Conservation (phyloP, 2,113 vertebrate genomes). For the Hystrix brachyura region DNA sequence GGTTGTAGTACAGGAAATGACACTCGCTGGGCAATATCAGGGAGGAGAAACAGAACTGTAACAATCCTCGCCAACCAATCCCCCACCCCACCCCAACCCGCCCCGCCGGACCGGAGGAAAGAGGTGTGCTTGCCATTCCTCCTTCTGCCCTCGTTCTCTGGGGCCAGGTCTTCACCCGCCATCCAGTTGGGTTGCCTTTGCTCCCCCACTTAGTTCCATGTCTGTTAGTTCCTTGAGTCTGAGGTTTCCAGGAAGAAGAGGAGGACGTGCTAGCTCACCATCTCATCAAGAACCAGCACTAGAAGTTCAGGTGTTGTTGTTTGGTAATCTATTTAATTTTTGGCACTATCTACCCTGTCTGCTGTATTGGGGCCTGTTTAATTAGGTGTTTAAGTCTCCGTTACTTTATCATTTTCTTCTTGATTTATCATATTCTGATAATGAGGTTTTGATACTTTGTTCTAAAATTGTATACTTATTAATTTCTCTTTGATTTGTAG, state of each 20-base stretch:
- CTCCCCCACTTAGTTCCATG: not conserved
- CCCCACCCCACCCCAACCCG: not conserved
- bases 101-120: not conserved
- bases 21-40: not conserved
- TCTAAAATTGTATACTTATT: constrained; percentile 3
- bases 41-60: not conserved
- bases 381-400: constrained; percentile 21
- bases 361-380: not conserved
- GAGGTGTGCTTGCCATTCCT: not conserved
- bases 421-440: constrained; percentile 26
- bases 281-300: not conserved
- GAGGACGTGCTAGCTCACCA: not conserved
- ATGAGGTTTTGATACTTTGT: not conserved
- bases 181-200: not conserved
- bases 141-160: not conserved
- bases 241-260: not conserved
- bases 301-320: not conserved
- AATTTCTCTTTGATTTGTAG: constrained; percentile 63
- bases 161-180: too few relatives aligned
- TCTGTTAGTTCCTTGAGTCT: not conserved
- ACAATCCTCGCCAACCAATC: not conserved
- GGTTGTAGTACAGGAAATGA: not conserved
- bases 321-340: constrained; percentile 15
- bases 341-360: not conserved
- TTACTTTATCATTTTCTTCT: constrained; percentile 14